phyloP scores from a whole-genome alignment of 2,797 vertebrate genomes.

The Dryobates pubescens region DNA sequence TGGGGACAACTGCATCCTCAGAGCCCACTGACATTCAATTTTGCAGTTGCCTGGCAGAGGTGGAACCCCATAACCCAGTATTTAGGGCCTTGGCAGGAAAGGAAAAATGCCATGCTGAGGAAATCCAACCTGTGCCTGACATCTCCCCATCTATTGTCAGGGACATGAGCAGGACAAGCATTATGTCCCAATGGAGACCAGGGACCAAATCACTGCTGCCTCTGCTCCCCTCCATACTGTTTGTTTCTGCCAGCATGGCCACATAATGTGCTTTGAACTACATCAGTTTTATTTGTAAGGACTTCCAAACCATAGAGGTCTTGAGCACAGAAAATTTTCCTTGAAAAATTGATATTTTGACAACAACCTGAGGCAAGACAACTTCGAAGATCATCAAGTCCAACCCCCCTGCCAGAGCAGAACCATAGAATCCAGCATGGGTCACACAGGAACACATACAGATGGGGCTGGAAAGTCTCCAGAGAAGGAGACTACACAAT shows the following conservation, averaged over 20 bases:
- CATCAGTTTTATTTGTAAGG: neutral
- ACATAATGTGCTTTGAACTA: neutral
- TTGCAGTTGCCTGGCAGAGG: neutral
- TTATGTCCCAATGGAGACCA: neutral
- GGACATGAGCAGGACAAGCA: neutral
- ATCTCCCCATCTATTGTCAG: neutral
- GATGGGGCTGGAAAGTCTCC: too few relatives aligned
- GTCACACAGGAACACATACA: too few relatives aligned
- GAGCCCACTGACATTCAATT: neutral
- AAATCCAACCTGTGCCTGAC: accelerated
- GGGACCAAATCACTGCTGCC: neutral
- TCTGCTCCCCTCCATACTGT: neutral
- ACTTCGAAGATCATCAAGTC: too few relatives aligned
- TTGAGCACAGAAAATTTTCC: neutral
- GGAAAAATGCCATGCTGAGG: neutral
- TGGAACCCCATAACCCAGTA: neutral
- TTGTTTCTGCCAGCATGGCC: neutral
- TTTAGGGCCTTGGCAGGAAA: neutral
- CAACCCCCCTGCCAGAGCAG: too few relatives aligned
- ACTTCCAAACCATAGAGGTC: neutral
- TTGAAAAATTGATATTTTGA: neutral
- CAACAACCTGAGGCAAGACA: neutral
- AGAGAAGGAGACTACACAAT: too few relatives aligned
- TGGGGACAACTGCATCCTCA: neutral
- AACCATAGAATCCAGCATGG: too few relatives aligned